Base-by-base conservation (phyloP, 2,113 vertebrate species). In the Ochotona princeps region DNA sequence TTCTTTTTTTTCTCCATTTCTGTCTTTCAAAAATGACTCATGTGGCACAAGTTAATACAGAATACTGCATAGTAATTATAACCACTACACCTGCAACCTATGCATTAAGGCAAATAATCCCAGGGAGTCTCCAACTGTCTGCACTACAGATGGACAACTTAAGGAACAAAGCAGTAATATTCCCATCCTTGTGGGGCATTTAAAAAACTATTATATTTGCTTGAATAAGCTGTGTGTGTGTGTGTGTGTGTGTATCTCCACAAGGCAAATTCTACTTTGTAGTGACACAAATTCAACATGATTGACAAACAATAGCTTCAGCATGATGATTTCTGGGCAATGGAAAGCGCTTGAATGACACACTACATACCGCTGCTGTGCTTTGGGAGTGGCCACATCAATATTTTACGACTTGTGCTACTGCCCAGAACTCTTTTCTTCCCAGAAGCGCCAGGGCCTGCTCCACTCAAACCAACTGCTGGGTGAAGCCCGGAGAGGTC, bases 311-410 rank as follows among this genome's bases (percentile, higher is more conserved):
- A 75, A 75, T 2, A 85, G 47, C 66, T 84, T 94, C 76, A 96
- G 91, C 95, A 70, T 57, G 93, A 82, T 9, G 87, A 92, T 69
- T 94, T 94, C 94, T 94, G 94, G 83, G 94, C 79, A 92, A 65
- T 63, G 78, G 32, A 90, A 89, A 87, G 1, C 79, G 78, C 63
- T 32, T 63, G 78, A 89, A 80, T 57, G 78, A 90, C 82, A 91
- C 25, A 47, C 26, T 83, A 81, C 32, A 49, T 35, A 26, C 74
- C 66, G 51, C 0, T 10, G 60, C 83, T 20, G 0, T 76, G 5
- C 73, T 89, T 83, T 20, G 66, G 10, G 14, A 90, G 65, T 51
- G 54, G 54, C 32, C 32, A 38, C 90, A 93, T 92, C 95, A 93
- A 93, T 96, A 97, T 94, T 93, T 94, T 69, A 96, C 82, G 91